Evolutionary conservation across 2,113 vertebrate species (phyloP).

Genomic region (Festucalex cinctus): DNA sequence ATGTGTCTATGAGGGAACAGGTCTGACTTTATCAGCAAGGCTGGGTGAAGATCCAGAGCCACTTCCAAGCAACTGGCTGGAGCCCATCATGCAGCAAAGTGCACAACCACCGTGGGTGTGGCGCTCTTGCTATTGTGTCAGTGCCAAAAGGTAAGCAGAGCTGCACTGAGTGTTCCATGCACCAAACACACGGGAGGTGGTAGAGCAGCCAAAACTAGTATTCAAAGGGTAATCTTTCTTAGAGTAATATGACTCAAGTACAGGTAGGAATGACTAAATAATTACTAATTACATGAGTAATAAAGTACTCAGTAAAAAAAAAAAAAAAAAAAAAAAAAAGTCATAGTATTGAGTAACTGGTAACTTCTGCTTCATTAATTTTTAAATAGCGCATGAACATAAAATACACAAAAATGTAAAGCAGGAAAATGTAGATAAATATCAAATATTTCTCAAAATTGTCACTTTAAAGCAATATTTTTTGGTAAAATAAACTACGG

Average conservation of each 20-base stretch:
- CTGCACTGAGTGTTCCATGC: not conserved
- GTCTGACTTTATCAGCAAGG: not conserved
- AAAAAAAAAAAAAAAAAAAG: too few relatives aligned
- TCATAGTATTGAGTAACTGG: too few relatives aligned
- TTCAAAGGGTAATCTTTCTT: not conserved
- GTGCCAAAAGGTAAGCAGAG: not conserved
- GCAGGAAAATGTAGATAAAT: too few relatives aligned
- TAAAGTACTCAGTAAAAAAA: too few relatives aligned
- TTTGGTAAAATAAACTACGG: too few relatives aligned
- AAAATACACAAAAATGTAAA: too few relatives aligned
- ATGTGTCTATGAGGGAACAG: not conserved
- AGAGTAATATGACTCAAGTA: not conserved
- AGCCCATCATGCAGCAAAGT: not conserved
- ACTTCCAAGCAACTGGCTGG: not conserved
- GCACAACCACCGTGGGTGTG: not conserved
- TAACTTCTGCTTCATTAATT: too few relatives aligned
- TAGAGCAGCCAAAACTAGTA: not conserved
- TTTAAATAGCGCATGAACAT: too few relatives aligned
- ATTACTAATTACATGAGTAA: too few relatives aligned
- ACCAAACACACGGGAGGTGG: conserved; percentile 17
- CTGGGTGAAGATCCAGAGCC: not conserved
- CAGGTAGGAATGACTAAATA: not conserved
- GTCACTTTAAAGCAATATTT: too few relatives aligned
- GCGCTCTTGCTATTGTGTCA: not conserved
- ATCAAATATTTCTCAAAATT: too few relatives aligned